Percentiles rank a stretch among this genome's conserved stretches.
Evolutionary conservation across 2,888 invertebrate genomes (phyloP).

Genomic region (Apotomis capreana): DNA sequence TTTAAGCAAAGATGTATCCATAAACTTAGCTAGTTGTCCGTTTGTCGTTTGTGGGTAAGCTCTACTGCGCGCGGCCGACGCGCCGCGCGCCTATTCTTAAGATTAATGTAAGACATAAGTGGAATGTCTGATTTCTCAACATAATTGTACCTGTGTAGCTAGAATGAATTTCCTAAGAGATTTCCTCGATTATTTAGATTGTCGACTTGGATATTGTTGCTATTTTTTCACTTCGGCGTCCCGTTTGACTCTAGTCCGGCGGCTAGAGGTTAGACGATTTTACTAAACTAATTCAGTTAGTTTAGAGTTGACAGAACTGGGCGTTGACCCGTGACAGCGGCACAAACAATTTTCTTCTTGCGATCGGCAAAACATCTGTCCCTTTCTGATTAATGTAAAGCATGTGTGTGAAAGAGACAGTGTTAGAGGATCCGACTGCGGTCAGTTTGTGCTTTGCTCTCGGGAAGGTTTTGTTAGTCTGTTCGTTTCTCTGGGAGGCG

Average conservation of each 20-base stretch:
- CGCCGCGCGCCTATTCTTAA: slow-evolving; percentile 58
- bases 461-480: slow-evolving; percentile 29
- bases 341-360: slow-evolving; percentile 17
- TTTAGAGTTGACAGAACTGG: slow-evolving; percentile 14
- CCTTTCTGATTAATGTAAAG: slow-evolving; percentile 10
- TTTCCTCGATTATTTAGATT: slow-evolving; percentile 53
- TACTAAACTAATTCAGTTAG: slow-evolving; percentile 16
- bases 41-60: slow-evolving; percentile 69
- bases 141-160: slow-evolving; percentile 80
- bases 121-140: slow-evolving; percentile 68
- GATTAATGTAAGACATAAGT: slow-evolving; percentile 76
- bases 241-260: slow-evolving; percentile 43
- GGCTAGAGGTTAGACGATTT: slow-evolving; percentile 27
- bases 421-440: not conserved
- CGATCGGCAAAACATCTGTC: not conserved
- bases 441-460: slow-evolving; percentile 6
- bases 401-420: slow-evolving; percentile 7
- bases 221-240: slow-evolving; percentile 53
- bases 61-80: slow-evolving; percentile 49
- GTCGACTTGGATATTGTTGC: slow-evolving; percentile 72
- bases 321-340: slow-evolving; percentile 20
- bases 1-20: slow-evolving; percentile 76
- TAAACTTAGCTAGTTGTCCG: slow-evolving; percentile 76
- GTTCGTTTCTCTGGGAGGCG: slow-evolving; percentile 61
- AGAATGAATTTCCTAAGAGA: slow-evolving; percentile 75